These are phyloP conservation scores for Anoplolepis gracilipes DNA, from an alignment of 1,140 invertebrate genomes.

Conservation along the genomic window DNA sequence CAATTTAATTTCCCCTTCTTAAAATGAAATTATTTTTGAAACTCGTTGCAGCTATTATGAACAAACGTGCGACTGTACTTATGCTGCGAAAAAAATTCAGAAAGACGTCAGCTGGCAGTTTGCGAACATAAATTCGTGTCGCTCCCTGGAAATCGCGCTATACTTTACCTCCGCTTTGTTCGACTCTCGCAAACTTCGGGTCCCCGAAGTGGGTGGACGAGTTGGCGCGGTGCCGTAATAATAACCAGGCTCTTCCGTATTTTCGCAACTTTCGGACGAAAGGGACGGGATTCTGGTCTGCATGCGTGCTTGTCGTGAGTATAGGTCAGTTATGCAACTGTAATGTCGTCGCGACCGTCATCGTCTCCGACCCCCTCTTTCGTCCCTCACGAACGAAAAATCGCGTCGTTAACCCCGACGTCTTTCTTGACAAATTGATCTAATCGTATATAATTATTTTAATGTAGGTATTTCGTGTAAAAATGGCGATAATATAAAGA, in stretches of 20 bases:
- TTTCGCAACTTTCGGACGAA: conserved; percentile 23
- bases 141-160: not conserved
- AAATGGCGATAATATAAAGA: not conserved
- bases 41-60: too few species aligned
- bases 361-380: conserved; percentile 56
- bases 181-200: not conserved
- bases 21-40: too few species aligned
- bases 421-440: too few species aligned
- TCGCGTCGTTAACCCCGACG: not conserved
- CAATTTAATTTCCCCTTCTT: too few species aligned
- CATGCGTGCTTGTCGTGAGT: conserved; percentile 63
- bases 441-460: too few species aligned
- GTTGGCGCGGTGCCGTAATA: conserved; percentile 3
- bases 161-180: not conserved
- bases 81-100: too few species aligned
- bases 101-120: not conserved
- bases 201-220: not conserved
- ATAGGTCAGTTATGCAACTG: conserved; percentile 75
- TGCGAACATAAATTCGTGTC: not conserved
- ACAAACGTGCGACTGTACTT: too few species aligned
- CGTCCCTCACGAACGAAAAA: conserved; percentile 38
- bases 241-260: conserved; percentile 16
- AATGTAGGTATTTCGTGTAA: too few species aligned
- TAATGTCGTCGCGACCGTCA: conserved; percentile 11
- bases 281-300: not conserved